Evolutionary conservation across 2,888 invertebrate genomes (phyloP), one percentile per base, ranked within the genome.

Genomic region (Erynnis tages): DNA sequence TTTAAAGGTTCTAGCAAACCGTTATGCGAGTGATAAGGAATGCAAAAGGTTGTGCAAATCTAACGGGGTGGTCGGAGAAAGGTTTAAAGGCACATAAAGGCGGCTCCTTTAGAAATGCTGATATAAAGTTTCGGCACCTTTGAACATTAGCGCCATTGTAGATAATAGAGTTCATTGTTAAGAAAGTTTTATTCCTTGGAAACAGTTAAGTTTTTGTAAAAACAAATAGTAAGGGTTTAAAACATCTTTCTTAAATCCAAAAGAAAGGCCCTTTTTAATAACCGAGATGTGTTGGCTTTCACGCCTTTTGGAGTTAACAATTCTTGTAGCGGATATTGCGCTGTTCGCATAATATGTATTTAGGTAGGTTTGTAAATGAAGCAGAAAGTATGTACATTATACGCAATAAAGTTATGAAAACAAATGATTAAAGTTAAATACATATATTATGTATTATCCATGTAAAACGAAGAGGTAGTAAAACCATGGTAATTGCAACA

Each of bases 101-200:
- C 84, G 84, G 86, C 60, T 43, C 59, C 69, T 76, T 82, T 79
- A 60, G 62, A 65, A 66, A 61, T 58, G 52, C 67, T 78, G 73
- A 84, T 86, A 85, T 87, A 74, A 85, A 84, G 74, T 66, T 70
- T 74, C 82, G 85, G 85, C 62, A 48, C 60, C 68, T 83, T 82
- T 84, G 70, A 66, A 60, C 58, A 55, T 55, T 69, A 73, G 73
- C 80, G 76, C 75, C 73, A 71, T 63, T 65, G 61, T 64, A 54
- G 62, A 68, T 66, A 71, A 69, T 59, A 67, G 65, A 59, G 56
- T 64, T 71, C 54, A 56, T 61, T 56, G 59, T 65, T 73, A n/a
- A 75, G 79, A 84, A 82, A 84, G 76, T 82, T 85, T 83, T 79
- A 79, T 86, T 82, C 73, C 58, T 21, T 52, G 53, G 66, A 73